Evolutionary conservation across 2,888 invertebrate genomes (phyloP).

Genomic region (Rotaria macrura): DNA sequence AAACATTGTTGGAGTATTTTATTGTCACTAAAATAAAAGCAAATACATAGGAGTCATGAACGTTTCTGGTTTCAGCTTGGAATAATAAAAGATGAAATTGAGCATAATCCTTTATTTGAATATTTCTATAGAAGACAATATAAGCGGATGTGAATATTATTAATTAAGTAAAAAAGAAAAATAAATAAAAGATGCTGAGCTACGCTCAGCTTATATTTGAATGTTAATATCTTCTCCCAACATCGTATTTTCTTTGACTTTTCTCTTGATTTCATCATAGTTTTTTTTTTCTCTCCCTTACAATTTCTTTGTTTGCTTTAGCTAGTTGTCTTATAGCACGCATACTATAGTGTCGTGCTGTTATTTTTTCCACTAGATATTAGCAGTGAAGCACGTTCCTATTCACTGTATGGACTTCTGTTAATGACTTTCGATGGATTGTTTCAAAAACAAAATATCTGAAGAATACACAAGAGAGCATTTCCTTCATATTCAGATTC

Average conservation of each 20-base stretch:
- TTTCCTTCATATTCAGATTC: background rate
- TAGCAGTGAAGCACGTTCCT: background rate
- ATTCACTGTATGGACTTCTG: background rate
- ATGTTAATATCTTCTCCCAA: background rate
- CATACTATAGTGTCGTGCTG: background rate
- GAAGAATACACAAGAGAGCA: background rate
- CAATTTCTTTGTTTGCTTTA: too few relatives aligned
- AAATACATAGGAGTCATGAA: background rate
- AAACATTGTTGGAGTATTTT: background rate
- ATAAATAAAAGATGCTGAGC: background rate
- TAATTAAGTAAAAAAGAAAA: background rate
- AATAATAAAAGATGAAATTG: background rate
- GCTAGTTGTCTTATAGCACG: background rate
- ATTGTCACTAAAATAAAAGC: background rate
- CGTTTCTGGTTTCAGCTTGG: background rate
- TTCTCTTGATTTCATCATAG: background rate
- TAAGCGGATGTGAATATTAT: background rate
- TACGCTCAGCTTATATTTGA: background rate
- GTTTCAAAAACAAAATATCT: background rate
- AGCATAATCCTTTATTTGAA: background rate
- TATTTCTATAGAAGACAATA: background rate
- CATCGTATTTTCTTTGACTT: background rate
- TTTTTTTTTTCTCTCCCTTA: background rate
- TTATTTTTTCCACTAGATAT: background rate
- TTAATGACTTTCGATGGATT: background rate